Conservation (phyloP, 2,113 vertebrate genomes). For the Panurus biarmicus region DNA sequence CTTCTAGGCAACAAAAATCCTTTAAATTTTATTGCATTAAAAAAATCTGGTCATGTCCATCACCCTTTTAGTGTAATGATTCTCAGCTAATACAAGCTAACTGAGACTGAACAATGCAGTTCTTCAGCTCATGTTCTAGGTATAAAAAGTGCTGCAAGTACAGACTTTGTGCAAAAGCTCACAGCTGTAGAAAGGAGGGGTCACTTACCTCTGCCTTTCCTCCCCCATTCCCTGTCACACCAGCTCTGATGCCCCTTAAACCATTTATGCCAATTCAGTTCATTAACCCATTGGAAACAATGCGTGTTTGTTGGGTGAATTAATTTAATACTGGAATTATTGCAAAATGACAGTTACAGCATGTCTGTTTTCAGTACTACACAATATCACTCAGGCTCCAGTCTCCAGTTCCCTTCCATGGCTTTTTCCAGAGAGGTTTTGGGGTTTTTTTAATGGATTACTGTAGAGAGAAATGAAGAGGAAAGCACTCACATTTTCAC, state of each 20-base stretch:
- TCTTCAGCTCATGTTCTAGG: neutral
- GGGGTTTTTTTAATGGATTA: neutral
- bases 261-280: neutral
- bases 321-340: neutral
- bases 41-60: neutral
- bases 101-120: neutral
- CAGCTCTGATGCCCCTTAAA: neutral
- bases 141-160: neutral
- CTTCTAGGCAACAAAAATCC: neutral
- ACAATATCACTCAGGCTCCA: fast-evolving
- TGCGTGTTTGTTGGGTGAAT: neutral
- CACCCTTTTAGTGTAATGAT: neutral
- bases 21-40: neutral
- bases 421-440: neutral
- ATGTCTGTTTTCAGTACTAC: neutral
- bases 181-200: neutral
- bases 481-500: constrained; percentile 84
- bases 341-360: neutral
- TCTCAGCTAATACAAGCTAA: neutral
- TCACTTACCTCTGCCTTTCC: neutral
- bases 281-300: neutral
- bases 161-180: neutral
- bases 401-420: neutral
- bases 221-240: neutral
- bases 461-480: neutral